Base-by-base conservation (phyloP, 2,888 invertebrate species). In the Marronus borbonicus region DNA sequence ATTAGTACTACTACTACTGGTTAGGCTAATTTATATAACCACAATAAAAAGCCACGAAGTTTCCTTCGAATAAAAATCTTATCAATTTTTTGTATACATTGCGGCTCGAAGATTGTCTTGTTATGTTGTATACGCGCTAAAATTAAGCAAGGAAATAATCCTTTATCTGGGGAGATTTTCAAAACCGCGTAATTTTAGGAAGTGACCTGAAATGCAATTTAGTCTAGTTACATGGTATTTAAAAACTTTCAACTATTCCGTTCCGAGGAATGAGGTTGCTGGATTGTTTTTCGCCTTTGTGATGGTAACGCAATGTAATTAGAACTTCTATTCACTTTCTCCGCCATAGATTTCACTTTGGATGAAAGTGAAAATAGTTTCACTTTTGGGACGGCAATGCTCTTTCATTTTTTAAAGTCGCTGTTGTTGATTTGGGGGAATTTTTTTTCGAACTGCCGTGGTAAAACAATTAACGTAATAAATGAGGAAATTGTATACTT, bases 21-120 rank as follows among this genome's bases (percentile, higher is more conserved):
- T 70, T 70, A 20, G n/a, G 24, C 24, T 28, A 17, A 17, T 65
- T 68, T 55, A 20, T 65, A 69, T 74, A 80, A 81, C 81, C 80
- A 79, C 78, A 80, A 79, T 80, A 74, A 68, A 68, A 50, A 12
- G 14, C 28, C 24, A 52, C 66, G 68, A 76, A 68, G 24, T 58
- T 58, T 58, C 20, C 8, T 20, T 14, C n/a, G 36, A 65, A 65
- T 12, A 65, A 65, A 68, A 68, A 76, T 36, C 50, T 76, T 66
- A 76, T 76, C 66, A 39, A 65, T 17, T 76, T 76, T 17, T 62
- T 64, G 12, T 49, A 44, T 39, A 28, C 44, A 49, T 65, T 50
- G 50, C 28, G 68, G 68, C 17, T 49, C 24, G 44, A 49, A 49
- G 49, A 68, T 20, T 44, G 49, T 36, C 17, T 49, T 76, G 39